phyloP scores from a whole-genome alignment of 2,113 vertebrate genomes.

The Piprites chloris region DNA sequence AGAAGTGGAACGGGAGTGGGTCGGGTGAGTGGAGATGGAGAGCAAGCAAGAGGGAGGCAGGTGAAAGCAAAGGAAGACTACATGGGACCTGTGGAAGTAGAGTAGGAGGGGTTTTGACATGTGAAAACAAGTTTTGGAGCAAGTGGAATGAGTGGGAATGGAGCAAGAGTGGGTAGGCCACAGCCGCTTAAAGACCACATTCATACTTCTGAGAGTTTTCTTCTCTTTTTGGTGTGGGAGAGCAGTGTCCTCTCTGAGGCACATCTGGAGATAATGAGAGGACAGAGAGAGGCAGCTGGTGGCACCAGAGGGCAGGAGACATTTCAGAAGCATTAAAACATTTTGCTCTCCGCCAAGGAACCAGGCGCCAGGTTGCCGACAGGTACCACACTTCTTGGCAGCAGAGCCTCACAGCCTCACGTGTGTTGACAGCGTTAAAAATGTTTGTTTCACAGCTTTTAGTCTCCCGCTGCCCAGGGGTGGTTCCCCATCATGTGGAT shows the following conservation, averaged over 20 bases:
- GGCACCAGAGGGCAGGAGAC: background rate
- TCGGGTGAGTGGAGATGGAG: background rate
- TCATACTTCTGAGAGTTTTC: background rate
- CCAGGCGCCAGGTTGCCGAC: background rate
- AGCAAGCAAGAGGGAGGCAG: slow-evolving; percentile 25
- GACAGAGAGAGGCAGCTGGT: background rate
- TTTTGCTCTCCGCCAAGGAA: background rate
- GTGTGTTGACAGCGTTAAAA: background rate
- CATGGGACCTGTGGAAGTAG: background rate
- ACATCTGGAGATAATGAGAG: background rate
- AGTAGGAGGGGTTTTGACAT: slow-evolving; percentile 57
- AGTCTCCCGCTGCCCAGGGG: background rate
- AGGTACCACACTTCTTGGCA: background rate
- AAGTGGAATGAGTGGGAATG: background rate
- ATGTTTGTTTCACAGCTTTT: slow-evolving; percentile 1
- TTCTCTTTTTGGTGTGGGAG: background rate
- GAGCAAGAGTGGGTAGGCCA: background rate
- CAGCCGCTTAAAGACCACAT: background rate
- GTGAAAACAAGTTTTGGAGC: slow-evolving; percentile 24
- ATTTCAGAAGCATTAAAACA: background rate
- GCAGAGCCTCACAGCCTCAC: background rate
- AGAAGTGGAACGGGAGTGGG: slow-evolving; percentile 21
- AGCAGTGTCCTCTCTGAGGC: background rate
- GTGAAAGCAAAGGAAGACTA: slow-evolving; percentile 18
- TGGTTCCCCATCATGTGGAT: background rate